Evolutionary conservation across 2,113 vertebrate genomes (phyloP), one percentile per base, ranked within the genome.

Genomic region (Paracanthobrama guichenoti): DNA sequence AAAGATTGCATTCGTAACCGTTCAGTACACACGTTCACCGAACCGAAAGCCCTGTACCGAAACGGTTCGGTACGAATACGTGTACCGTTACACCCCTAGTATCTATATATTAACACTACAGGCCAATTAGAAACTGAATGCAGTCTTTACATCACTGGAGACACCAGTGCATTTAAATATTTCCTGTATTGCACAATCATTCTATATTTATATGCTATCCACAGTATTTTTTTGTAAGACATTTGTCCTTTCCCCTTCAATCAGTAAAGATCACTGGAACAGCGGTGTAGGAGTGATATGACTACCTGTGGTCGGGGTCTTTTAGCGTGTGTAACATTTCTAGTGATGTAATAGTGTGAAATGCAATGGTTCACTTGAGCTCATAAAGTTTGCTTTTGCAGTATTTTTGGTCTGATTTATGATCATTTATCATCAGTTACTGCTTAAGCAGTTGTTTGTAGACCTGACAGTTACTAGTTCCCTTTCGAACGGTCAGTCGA

Each of bases 141-240:
- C 20, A 78, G 28, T 39, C 53, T 59, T 26, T 50, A 31, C 73
- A 31, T 28, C 55, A 59, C 31, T 59, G 20, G 2, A 59, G 24
- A 6, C 26, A 55, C 28, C 26, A 59, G 6, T 77, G 20, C 31
- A 50, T 55, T 10, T 12, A 12, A 31, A 50, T 55, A 6, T 64
- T 16, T 76, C 28, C 20, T 76, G 26, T 57, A 69, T 77, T 77
- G 28, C 59, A 53, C 73, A 77, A 22, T 60, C 7, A 44, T 44
- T 60, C 22, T 60, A 60, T 60, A 42, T 26, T 48, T 76, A 22
- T 16, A 22, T 59, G 72, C 42, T 66, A 24, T 46, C 60, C 59
- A 66, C 59, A 66, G 28, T 78, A 60, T 84, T 77, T 84, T 84
- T 84, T 77, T 53, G 46, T 76, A 78, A 67, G 31, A 55, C 16